A percentile compares a stretch with the other conserved stretches of the same genome.
phyloP scores from a whole-genome alignment of 1,140 invertebrate species.

The Sycophaga agraensis region DNA sequence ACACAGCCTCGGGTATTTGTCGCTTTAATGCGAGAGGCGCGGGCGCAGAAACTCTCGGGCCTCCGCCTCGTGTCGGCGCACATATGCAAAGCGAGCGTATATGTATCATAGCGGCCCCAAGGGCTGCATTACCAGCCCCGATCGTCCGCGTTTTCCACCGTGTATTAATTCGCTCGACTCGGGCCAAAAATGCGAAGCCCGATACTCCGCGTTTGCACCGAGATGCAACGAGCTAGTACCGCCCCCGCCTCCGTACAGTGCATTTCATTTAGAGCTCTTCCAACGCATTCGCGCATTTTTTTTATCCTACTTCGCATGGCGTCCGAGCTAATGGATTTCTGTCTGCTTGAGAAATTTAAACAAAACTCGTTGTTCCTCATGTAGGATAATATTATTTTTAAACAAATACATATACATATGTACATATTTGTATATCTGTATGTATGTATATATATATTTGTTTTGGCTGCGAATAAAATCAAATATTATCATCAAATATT shows the following conservation, averaged over 20 bases:
- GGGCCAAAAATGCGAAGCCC: constrained; percentile 43
- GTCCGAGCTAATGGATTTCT: too few species aligned
- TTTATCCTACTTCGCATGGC: too few species aligned
- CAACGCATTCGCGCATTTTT: background rate
- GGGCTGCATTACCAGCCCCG: constrained; percentile 50
- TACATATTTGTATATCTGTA: too few species aligned
- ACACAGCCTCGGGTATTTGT: background rate
- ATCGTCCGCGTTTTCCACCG: constrained; percentile 42
- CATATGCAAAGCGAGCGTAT: constrained; percentile 43
- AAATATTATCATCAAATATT: too few species aligned
- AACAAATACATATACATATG: too few species aligned
- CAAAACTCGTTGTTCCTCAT: too few species aligned
- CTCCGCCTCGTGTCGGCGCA: constrained; percentile 20
- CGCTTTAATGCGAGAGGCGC: constrained; percentile 6
- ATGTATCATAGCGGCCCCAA: constrained; percentile 51
- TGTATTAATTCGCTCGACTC: constrained; percentile 47
- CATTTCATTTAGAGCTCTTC: constrained; percentile 43
- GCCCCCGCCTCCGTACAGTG: constrained; percentile 35
- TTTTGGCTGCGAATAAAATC: too few species aligned
- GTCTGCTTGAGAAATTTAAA: too few species aligned
- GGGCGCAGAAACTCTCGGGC: background rate
- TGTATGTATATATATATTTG: too few species aligned
- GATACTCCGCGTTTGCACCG: background rate
- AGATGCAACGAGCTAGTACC: too few species aligned
- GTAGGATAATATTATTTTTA: too few species aligned